Evolutionary conservation across 2,113 vertebrate species (phyloP).

Genomic region (Leptocoma aspasia): DNA sequence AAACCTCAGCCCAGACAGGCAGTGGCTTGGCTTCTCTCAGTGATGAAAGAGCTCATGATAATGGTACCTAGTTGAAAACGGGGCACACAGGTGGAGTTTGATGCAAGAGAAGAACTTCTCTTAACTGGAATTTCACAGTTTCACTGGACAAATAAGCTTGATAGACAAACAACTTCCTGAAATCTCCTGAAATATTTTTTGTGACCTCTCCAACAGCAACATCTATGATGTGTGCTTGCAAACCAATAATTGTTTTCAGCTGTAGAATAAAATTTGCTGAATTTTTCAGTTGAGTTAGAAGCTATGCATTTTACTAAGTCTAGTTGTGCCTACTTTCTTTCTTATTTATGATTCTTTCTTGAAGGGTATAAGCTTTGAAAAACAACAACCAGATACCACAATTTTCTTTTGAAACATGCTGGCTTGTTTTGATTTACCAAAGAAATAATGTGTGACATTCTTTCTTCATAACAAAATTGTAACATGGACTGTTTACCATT

Average conservation of each 20-base stretch:
- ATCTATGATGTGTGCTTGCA: not conserved
- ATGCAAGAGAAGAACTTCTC: not conserved
- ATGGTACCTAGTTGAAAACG: not conserved
- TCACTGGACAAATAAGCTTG: not conserved
- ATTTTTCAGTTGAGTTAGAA: not conserved
- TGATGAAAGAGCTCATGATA: not conserved
- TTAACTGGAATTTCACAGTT: not conserved
- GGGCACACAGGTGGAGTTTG: not conserved
- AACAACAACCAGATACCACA: not conserved
- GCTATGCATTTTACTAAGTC: not conserved
- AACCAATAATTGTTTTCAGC: not conserved
- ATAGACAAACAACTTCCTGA: not conserved
- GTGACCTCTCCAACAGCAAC: fast-evolving
- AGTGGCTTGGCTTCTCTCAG: not conserved
- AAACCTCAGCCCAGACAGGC: not conserved
- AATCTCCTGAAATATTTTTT: not conserved
- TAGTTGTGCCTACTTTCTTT: not conserved
- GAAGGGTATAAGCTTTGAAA: not conserved
- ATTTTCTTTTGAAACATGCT: not conserved
- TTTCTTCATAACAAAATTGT: not conserved
- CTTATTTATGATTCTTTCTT: not conserved
- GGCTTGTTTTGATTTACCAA: not conserved
- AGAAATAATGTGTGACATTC: not conserved
- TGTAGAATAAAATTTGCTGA: not conserved
- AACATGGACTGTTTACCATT: not conserved